These are phyloP conservation scores for Oreochromis mossambicus DNA, from an alignment of 2,797 vertebrate genomes.

Conservation along the genomic window DNA sequence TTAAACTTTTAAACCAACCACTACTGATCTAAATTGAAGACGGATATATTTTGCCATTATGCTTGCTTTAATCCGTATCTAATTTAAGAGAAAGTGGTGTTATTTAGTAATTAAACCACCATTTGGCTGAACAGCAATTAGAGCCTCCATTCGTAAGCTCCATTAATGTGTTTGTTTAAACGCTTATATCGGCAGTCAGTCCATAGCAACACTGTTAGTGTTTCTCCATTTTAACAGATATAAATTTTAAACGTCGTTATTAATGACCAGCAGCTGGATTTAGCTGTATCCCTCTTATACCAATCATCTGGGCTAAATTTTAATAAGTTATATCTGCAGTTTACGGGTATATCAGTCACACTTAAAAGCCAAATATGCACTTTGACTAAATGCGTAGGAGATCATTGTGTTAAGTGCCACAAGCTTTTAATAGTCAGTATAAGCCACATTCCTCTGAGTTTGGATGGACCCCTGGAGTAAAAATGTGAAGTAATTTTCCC, in stretches of 20 bases:
- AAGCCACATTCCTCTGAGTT: background rate
- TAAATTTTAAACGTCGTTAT: background rate
- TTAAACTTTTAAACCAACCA: background rate
- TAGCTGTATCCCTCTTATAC: too few relatives aligned
- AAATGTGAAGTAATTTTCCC: background rate
- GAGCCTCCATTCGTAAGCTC: background rate
- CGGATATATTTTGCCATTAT: background rate
- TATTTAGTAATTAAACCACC: background rate
- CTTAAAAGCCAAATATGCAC: background rate
- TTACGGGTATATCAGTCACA: background rate
- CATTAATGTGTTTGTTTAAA: background rate
- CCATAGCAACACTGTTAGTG: background rate
- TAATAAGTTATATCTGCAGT: background rate
- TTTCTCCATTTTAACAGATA: background rate
- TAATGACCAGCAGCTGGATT: background rate
- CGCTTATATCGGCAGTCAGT: background rate
- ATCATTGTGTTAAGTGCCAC: background rate
- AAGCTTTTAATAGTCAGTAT: background rate
- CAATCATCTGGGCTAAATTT: background rate
- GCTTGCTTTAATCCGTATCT: background rate
- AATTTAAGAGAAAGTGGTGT: background rate
- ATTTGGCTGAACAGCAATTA: background rate
- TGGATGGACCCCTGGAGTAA: background rate
- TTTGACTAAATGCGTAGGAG: background rate
- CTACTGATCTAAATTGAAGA: background rate